Evolutionary conservation across 2,113 vertebrate species (phyloP), one percentile per base, ranked within the genome.

Genomic region (Istiophorus platypterus): DNA sequence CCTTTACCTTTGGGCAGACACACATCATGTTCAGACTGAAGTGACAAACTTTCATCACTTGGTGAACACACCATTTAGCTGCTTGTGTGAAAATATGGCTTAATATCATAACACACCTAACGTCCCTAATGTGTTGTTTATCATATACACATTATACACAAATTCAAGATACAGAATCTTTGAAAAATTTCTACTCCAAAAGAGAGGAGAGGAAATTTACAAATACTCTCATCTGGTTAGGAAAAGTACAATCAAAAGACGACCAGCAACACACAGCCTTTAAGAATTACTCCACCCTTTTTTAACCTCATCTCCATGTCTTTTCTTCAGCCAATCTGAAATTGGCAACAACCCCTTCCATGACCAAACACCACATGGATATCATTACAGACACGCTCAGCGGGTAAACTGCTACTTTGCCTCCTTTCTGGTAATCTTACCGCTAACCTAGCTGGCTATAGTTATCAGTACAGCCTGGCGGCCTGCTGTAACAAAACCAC

Each of bases 401-500:
- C 10, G 54, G 62, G 17, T 18, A 31, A 58, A 58, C 13, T 37
- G 24, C 15, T 57, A 22, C 37, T 45, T n/a, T 49, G n/a, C 5
- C 1, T 61, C 20, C 18, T 24, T 67, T 67, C 1, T 0, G 31
- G 27, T 84, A 68, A 45, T 62, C 64, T 66, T 41, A 20, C 34
- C 0, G 5, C 29, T 56, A 61, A 66, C n/a, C n/a, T 37, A 49
- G 42, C 58, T n/a, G 1, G 20, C 64, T 52, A 4, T 6, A 47
- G 51, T 47, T 72, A 45, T 81, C 73, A 66, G 57, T 6, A 8
- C 62, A 65, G 34, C 31, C 39, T 27, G 26, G 56, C 20, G 39
- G 42, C 27, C 27, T 49, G 52, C 57, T 49, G 24, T 14, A 39
- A 20, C 20, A 62, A 75, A 87, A 67, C 27, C 71, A 78, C 61